These are phyloP conservation scores for Carlito syrichta DNA, from an alignment of 2,113 vertebrate genomes.

Conservation along the genomic window DNA sequence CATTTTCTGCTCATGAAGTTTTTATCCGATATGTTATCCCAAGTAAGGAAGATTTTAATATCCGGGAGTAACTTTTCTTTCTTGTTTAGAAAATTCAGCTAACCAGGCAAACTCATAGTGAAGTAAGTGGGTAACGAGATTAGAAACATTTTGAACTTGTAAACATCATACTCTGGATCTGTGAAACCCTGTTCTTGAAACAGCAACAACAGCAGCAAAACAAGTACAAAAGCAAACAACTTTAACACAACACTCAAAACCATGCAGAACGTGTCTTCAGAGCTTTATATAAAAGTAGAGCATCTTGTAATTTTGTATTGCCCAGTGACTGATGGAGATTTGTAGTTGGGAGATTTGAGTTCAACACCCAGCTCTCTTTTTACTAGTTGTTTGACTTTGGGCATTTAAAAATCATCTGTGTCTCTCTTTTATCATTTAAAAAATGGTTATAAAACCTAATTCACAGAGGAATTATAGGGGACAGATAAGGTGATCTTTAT, in stretches of 20 bases:
- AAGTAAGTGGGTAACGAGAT: neutral
- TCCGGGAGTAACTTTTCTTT: neutral
- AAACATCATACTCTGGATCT: neutral
- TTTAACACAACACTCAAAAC: neutral
- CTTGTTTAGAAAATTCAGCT: conserved; percentile 20
- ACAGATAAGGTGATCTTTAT: neutral
- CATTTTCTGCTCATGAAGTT: neutral
- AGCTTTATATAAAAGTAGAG: neutral
- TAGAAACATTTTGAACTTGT: neutral
- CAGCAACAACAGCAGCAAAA: neutral
- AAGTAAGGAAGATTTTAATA: neutral
- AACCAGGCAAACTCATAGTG: neutral
- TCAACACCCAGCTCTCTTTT: neutral
- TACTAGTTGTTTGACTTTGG: neutral
- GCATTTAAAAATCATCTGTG: neutral
- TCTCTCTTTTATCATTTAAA: neutral
- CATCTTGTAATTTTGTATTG: neutral
- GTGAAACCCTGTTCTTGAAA: neutral
- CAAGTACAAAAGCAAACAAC: neutral
- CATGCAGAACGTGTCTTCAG: neutral
- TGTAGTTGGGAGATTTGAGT: neutral
- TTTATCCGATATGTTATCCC: neutral
- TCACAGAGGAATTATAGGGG: neutral
- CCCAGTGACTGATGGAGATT: neutral
- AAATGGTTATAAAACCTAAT: conserved; percentile 5